phyloP scores from a whole-genome alignment of 2,888 invertebrate genomes.

The Drosophila rubida region DNA sequence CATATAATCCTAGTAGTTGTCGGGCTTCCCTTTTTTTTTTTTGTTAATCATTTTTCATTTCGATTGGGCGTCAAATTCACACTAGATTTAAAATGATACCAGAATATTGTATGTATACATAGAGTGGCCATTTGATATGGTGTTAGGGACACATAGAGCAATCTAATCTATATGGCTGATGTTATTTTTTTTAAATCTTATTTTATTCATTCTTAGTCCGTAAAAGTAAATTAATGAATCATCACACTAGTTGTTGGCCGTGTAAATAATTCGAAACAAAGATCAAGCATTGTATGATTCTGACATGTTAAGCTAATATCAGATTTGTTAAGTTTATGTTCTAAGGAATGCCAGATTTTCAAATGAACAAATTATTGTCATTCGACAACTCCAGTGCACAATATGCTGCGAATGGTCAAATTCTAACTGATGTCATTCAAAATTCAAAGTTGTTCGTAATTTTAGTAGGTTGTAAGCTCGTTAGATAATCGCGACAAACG shows the following conservation, averaged over 20 bases:
- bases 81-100: slow-evolving; percentile 31
- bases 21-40: slow-evolving; percentile 48
- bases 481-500: slow-evolving; percentile 5
- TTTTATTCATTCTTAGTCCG: slow-evolving; percentile 9
- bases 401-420: not conserved
- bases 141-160: slow-evolving; percentile 7
- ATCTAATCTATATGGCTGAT: not conserved
- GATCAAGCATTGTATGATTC: slow-evolving; percentile 35
- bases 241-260: slow-evolving; percentile 23
- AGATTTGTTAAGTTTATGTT: slow-evolving; percentile 51
- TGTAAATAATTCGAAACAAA: slow-evolving; percentile 55
- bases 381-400: not conserved
- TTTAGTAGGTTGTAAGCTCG: slow-evolving; percentile 6
- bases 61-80: slow-evolving; percentile 51
- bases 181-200: not conserved
- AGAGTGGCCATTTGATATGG: slow-evolving; percentile 37
- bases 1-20: slow-evolving; percentile 17
- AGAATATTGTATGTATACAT: slow-evolving; percentile 19
- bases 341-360: slow-evolving; percentile 9
- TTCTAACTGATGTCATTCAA: not conserved
- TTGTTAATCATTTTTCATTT: slow-evolving; percentile 29
- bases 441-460: slow-evolving; percentile 8
- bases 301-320: slow-evolving; percentile 38
- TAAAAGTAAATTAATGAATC: slow-evolving; percentile 27
- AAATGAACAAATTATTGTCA: not conserved